phyloP scores from a whole-genome alignment of 1,140 invertebrate genomes.

The Ceratitis capitata region DNA sequence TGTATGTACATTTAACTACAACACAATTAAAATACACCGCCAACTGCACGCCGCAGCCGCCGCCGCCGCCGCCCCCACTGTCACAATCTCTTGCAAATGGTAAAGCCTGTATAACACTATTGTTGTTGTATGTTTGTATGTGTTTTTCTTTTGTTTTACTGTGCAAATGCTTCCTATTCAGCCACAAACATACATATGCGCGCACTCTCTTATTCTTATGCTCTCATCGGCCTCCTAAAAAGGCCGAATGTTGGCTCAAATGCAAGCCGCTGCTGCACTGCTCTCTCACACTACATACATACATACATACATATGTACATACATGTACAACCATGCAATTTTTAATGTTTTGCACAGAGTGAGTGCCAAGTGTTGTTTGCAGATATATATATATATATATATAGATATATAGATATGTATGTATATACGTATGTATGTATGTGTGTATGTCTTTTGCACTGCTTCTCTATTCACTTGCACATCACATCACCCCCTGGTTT shows the following conservation, averaged over 20 bases:
- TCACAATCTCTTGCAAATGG: conserved; percentile 14
- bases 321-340: conserved; percentile 9
- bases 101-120: neutral
- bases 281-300: neutral
- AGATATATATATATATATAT: neutral
- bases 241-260: neutral
- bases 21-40: conserved; percentile 11
- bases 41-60: neutral
- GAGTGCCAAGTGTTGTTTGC: conserved; percentile 28
- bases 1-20: neutral
- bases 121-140: neutral
- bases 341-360: conserved; percentile 15
- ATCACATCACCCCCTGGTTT: too few species aligned
- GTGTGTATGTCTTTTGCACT: too few species aligned
- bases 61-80: neutral
- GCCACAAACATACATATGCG: neutral
- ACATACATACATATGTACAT: too few species aligned
- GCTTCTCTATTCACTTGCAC: too few species aligned
- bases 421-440: neutral
- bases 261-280: neutral
- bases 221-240: conserved; percentile 9
- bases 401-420: neutral
- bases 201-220: conserved; percentile 26
- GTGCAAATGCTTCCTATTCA: neutral
- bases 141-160: neutral